Percentiles rank a stretch among this genome's conserved stretches.
Conservation (phyloP, 2,797 vertebrate species). For the Clarias fuscus region DNA sequence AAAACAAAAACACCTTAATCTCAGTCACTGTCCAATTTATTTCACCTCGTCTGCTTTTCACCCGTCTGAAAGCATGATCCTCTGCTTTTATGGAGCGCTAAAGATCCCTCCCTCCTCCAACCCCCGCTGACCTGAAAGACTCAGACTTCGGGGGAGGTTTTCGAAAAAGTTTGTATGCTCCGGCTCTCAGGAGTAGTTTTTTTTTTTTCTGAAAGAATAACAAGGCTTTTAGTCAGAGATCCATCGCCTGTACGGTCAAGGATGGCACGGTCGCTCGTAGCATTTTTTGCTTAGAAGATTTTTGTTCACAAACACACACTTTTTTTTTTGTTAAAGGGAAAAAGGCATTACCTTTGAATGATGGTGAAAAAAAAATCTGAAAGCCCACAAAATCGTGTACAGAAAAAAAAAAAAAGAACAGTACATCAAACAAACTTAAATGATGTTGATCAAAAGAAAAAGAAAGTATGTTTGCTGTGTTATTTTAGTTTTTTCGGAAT, state of each 20-base stretch:
- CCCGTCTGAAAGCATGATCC: no score
- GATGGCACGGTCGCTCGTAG: not conserved
- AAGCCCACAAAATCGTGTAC: no score
- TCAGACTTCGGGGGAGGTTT: not conserved
- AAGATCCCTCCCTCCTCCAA: not conserved
- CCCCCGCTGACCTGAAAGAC: constrained; percentile 7
- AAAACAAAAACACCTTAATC: not conserved
- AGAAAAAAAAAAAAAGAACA: not conserved
- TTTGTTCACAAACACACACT: not conserved
- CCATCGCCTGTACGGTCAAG: not conserved
- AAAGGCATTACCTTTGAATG: not conserved
- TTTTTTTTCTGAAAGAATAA: constrained; percentile 6
- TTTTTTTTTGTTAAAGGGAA: not conserved
- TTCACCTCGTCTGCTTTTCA: not conserved
- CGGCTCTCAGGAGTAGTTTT: not conserved
- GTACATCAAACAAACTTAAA: constrained; percentile 16
- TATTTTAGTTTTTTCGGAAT: not conserved
- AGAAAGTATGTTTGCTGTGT: not conserved
- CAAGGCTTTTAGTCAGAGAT: constrained; percentile 21
- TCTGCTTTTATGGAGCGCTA: not conserved
- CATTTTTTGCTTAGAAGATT: not conserved
- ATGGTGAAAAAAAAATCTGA: not conserved
- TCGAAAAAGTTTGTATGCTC: not conserved
- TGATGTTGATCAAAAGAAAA: not conserved
- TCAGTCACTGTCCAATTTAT: not conserved